phyloP scores from a whole-genome alignment of 92 coral and sea anemone species.

The Phenganax stokvisi region DNA sequence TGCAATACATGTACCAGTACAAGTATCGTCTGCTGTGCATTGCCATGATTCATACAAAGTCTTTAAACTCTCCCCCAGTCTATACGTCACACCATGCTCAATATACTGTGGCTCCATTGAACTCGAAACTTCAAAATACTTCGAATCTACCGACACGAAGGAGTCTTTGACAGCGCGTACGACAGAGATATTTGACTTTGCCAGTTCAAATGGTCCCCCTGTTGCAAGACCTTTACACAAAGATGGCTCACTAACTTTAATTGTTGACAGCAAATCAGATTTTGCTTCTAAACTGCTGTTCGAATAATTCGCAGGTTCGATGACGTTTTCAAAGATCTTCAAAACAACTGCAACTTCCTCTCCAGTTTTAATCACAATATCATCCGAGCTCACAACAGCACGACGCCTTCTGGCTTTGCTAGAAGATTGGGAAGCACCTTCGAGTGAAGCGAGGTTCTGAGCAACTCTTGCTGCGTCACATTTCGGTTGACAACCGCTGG shows the following conservation, averaged over 20 bases:
- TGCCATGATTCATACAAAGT: constrained; percentile 52
- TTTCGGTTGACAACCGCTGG: constrained; percentile 25
- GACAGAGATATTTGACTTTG: constrained; percentile 51
- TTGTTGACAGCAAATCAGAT: constrained; percentile 41
- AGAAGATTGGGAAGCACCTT: constrained; percentile 7
- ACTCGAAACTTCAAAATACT: constrained; percentile 51
- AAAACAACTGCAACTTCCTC: constrained; percentile 52
- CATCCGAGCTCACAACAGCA: constrained; percentile 13
- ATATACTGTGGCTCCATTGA: constrained; percentile 48
- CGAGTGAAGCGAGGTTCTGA: background rate
- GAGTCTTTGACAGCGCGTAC: constrained; percentile 51
- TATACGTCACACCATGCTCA: constrained; percentile 47
- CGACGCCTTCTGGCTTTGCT: constrained; percentile 41
- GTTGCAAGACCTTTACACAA: constrained; percentile 62
- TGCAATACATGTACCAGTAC: constrained; percentile 65
- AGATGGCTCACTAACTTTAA: constrained; percentile 49
- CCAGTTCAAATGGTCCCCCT: constrained; percentile 58
- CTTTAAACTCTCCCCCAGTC: constrained; percentile 54
- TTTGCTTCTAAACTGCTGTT: constrained; percentile 46
- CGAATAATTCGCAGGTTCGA: constrained; percentile 54
- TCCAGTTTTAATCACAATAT: constrained; percentile 38
- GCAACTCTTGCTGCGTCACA: constrained; percentile 15
- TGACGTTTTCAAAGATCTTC: constrained; percentile 44
- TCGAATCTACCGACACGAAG: constrained; percentile 44
- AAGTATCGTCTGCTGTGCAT: constrained; percentile 53